Evolutionary conservation across 2,888 invertebrate genomes (phyloP), one percentile per base, ranked within the genome.

Genomic region (Xylota sylvarum): DNA sequence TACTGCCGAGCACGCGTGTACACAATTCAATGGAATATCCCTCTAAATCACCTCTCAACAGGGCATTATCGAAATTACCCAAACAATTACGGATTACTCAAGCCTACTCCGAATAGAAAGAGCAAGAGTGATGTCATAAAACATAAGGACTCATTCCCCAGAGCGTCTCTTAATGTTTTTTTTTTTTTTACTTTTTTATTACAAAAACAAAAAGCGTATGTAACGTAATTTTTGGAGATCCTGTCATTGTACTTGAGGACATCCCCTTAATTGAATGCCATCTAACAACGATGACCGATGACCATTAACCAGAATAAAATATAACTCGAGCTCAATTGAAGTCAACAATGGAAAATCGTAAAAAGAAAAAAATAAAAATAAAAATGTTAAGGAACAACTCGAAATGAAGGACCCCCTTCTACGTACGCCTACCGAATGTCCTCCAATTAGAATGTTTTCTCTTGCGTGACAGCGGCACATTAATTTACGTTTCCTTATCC

Each of bases 401-500:
- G 46, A 7, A 0, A 30, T 12, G 4, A 1, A 40, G 19, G 14
- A 17, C 17, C 12, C n/a, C 10, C 2, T 9, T 19, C 30, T 35
- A 12, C 5, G 5, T n/a, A n/a, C n/a, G n/a, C n/a, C 17, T 10
- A 1, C n/a, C 60, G 17, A 77, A 48, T 43, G 32, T 56, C 35
- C 43, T 55, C 14, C 60, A 43, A 40, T 56, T 62, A 58, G 70
- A 85, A 74, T 43, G 70, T 35, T 64, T 67, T 65, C 74, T 52
- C 40, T 72, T 81, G 70, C 79, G 79, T 79, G 79, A 79, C 70
- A 79, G 37, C 17, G 37, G 12, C n/a, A 55, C 79, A 70, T 85
- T 70, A 76, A 81, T 81, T 81, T n/a, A 32, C 14, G 48, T 77
- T 84, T 72, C 60, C 58, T 81, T 81, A 81, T 85, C 65, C 65